phyloP scores from a whole-genome alignment of 2,113 vertebrate species.

The Aramus guarauna region DNA sequence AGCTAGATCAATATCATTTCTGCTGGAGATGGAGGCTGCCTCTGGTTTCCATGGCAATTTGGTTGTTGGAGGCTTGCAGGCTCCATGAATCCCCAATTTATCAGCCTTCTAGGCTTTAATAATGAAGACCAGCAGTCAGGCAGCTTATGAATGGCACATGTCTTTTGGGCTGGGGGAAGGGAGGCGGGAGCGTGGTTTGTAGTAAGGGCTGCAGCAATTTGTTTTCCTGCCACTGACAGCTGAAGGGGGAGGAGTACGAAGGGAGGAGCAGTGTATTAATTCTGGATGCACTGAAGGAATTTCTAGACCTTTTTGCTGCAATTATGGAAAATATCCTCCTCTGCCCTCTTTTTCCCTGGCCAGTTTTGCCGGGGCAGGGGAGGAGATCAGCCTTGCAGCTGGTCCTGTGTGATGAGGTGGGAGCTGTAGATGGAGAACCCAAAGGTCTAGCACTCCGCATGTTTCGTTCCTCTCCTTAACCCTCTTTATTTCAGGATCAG shows the following conservation, averaged over 20 bases:
- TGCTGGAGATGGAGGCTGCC: constrained; percentile 60
- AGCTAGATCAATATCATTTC: constrained; percentile 67
- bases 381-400: background rate
- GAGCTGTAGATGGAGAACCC: background rate
- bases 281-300: constrained; percentile 41
- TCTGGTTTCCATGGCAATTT: constrained; percentile 78
- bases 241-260: background rate
- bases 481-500: constrained; percentile 48
- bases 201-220: constrained; percentile 55
- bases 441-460: background rate
- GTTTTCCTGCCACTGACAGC: constrained; percentile 24
- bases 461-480: background rate
- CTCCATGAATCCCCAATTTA: constrained; percentile 73
- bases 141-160: constrained; percentile 69
- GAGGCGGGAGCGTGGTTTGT: background rate
- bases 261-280: constrained; percentile 9
- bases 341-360: background rate
- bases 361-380: background rate
- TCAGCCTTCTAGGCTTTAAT: constrained; percentile 73
- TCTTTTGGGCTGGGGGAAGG: constrained; percentile 49
- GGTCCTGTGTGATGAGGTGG: background rate
- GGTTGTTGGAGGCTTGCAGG: constrained; percentile 66
- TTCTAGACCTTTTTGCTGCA: constrained; percentile 20
- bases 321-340: background rate
- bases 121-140: constrained; percentile 65